Base-by-base conservation (phyloP, 2,888 invertebrate genomes). In the Toxonevra muliebris region DNA sequence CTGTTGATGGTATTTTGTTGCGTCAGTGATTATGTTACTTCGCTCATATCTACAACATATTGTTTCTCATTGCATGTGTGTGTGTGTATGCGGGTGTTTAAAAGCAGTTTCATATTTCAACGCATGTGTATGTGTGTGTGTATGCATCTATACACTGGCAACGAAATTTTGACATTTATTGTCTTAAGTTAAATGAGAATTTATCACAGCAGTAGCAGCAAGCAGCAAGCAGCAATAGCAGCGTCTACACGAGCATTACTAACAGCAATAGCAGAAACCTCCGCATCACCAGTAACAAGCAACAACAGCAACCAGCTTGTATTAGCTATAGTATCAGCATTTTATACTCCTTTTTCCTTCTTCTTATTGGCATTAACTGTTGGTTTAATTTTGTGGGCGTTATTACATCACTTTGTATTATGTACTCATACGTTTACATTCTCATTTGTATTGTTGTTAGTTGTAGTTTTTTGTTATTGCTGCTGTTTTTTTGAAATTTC, bases 111-210 rank as follows among this genome's bases (percentile, higher is more conserved):
- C 55, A 59, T 30, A 30, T 30, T 30, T 30, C 30, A 7, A 4
- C 7, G 30, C 30, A 30, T 30, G 30, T 30, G 30, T 30, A 7
- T 30, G 30, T 30, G 30, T n/a, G n/a, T n/a, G n/a, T n/a, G n/a
- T n/a, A n/a, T n/a, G n/a, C n/a, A n/a, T 45, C n/a, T 30, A 53
- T 66, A 45, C 41, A 57, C 57, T 30, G 52, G 52, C 67, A 58
- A 50, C 61, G 57, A 61, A n/a, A 67, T 58, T 62, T 58, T 62
- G 62, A 67, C 62, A 67, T 61, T 67, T 67, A 67, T 67, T 67
- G 57, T 52, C 67, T 61, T 57, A 52, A 15, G 50, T 63, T 63
- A 68, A 68, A 68, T 58, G 67, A 67, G 58, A 62, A 62, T 62
- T 62, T 61, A 67, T 67, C 67, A 65, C 40, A 59, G 42, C 40